phyloP scores from a whole-genome alignment of 2,888 invertebrate species.

The Gnatocerus cornutus region DNA sequence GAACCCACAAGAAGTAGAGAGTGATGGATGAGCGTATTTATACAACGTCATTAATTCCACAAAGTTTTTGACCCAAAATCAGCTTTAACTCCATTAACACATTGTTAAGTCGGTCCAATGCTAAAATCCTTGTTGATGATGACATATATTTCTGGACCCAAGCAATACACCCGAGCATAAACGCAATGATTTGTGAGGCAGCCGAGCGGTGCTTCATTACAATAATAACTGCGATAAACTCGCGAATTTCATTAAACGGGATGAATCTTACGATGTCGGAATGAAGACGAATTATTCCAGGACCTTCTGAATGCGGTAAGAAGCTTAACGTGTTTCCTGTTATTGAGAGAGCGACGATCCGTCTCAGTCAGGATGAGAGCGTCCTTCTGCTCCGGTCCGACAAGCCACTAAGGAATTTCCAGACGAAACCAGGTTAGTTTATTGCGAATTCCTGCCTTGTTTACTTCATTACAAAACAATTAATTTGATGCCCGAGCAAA shows the following conservation, averaged over 20 bases:
- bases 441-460: slow-evolving; percentile 54
- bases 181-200: slow-evolving; percentile 35
- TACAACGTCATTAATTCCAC: slow-evolving; percentile 16
- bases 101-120: slow-evolving; percentile 27
- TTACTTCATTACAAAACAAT: slow-evolving; percentile 55
- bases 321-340: slow-evolving; percentile 55
- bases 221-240: slow-evolving; percentile 49
- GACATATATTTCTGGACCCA: slow-evolving; percentile 17
- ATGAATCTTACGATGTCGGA: slow-evolving; percentile 44
- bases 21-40: slow-evolving; percentile 9
- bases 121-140: slow-evolving; percentile 18
- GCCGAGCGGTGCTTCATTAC: slow-evolving; percentile 44
- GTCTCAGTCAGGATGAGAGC: slow-evolving; percentile 54
- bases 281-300: slow-evolving; percentile 54
- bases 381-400: slow-evolving; percentile 45
- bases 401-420: slow-evolving; percentile 51
- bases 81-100: slow-evolving; percentile 21
- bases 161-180: slow-evolving; percentile 33
- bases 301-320: slow-evolving; percentile 53
- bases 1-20: slow-evolving; percentile 10
- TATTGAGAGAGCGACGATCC: slow-evolving; percentile 56
- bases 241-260: slow-evolving; percentile 49
- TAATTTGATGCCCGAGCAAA: slow-evolving; percentile 49
- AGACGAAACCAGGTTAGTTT: slow-evolving; percentile 50
- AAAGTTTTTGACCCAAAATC: slow-evolving; percentile 22